Percentiles rank a stretch among this genome's conserved stretches.
These are phyloP conservation scores for Platichthys flesus DNA, from an alignment of 2,113 vertebrate genomes.

Conservation along the genomic window DNA sequence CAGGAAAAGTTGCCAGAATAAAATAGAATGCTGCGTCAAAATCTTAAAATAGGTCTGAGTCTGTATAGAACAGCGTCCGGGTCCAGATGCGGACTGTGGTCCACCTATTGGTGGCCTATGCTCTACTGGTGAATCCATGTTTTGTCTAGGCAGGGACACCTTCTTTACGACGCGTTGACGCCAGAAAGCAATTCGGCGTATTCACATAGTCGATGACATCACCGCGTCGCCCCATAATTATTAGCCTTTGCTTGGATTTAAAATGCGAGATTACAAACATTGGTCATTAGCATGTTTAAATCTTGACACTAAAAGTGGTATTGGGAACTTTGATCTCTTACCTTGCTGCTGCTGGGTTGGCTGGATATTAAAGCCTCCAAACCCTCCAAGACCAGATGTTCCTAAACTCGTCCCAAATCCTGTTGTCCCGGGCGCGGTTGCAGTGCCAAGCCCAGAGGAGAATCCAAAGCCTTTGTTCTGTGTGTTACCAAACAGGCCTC, in stretches of 20 bases:
- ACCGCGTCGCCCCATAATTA: too few relatives aligned
- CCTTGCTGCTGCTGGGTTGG: conserved; percentile 83
- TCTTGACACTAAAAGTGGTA: background rate
- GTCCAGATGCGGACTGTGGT: too few relatives aligned
- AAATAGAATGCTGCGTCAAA: too few relatives aligned
- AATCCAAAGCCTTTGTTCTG: conserved; percentile 98
- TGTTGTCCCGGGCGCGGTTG: conserved; percentile 78
- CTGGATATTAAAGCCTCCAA: conserved; percentile 92
- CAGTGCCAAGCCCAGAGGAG: conserved; percentile 88
- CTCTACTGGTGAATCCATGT: too few relatives aligned
- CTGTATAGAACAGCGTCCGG: too few relatives aligned
- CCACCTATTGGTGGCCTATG: too few relatives aligned
- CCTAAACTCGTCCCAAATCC: conserved; percentile 90
- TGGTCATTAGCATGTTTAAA: background rate
- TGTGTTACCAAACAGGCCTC: conserved; percentile 89
- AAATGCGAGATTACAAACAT: background rate
- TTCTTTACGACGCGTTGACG: too few relatives aligned
- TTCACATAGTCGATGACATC: too few relatives aligned
- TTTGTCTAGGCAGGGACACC: too few relatives aligned
- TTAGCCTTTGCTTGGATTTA: background rate
- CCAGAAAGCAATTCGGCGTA: too few relatives aligned
- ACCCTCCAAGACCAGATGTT: conserved; percentile 82
- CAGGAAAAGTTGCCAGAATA: too few relatives aligned
- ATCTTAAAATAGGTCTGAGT: too few relatives aligned
- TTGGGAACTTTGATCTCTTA: conserved; percentile 35